Base-by-base conservation (phyloP, 2,797 vertebrate species). In the Phrynocephalus forsythii region DNA sequence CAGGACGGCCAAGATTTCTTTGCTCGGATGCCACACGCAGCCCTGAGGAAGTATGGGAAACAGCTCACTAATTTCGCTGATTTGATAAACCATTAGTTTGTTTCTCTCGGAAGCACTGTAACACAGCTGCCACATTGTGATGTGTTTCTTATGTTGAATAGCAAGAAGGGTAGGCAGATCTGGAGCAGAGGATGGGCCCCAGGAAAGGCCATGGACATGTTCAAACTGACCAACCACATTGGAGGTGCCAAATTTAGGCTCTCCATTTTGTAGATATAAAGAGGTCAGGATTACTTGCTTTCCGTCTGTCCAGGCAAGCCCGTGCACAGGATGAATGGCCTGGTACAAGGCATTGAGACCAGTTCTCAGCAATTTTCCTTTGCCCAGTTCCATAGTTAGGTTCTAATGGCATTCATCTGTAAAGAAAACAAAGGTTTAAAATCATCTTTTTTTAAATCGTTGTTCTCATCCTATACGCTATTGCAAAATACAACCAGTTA, bases 241-340 rank as follows among this genome's bases (percentile, higher is more conserved):
- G 0, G 98, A 98, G 95, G 98, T 97, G 0, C 98, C 98, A 2
- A 99, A 98, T 48, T 80, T 95, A 63, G 97, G 96, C 91, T 98
- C 98, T 1, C 98, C 98, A 0, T 95, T 88, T 0, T 95, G 90
- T 44, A 97, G 95, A 78, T 92, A 97, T 76, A 99, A 91, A 0
- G 97, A 84, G 0, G 98, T 99, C 63, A 99, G 95, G 87, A 98
- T 97, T 80, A 99, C 98, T 92, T 98, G 99, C 52, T 96, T 98
- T 72, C 99, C 99, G 0, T 99, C 98, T 0, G 99, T 99, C 99
- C 99, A 99, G 8, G 98, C 98, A 38, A 99, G 97, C 8, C 99
- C 99, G 0, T 99, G 98, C 90, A 98, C 89, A 0, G 98, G 98
- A 94, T 99, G 99, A 73, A 99, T 93, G 60, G 99, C 98, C 94